Percentiles rank a stretch among this genome's conserved stretches.
Conservation (phyloP, 2,888 invertebrate genomes). For the Imbricaverruca yamaguchii region DNA sequence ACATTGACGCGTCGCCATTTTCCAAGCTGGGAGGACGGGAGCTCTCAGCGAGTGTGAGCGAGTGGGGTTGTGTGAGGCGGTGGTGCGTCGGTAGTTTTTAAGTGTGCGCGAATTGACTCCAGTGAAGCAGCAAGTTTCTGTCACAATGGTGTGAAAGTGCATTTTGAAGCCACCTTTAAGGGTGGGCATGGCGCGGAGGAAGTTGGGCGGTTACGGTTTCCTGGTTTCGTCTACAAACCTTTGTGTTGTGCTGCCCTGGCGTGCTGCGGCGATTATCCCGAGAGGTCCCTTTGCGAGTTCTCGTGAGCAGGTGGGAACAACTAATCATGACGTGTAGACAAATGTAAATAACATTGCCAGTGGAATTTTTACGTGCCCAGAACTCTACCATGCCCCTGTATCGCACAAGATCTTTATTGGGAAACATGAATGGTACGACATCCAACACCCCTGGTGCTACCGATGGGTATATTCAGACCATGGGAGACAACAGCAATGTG, state of each 20-base stretch:
- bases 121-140: neutral
- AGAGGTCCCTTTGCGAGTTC: neutral
- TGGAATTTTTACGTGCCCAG: neutral
- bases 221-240: neutral
- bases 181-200: neutral
- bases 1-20: conserved; percentile 20
- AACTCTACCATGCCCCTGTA: conserved; percentile 40
- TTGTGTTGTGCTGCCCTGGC: neutral
- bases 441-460: conserved; percentile 36
- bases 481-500: conserved; percentile 33
- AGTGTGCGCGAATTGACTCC: too few species aligned
- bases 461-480: conserved; percentile 36
- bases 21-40: conserved; percentile 21
- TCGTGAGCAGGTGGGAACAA: neutral
- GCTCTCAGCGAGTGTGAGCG: too few species aligned
- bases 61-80: too few species aligned
- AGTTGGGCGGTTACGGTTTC: neutral
- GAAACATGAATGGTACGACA: conserved; percentile 41
- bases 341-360: neutral
- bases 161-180: neutral
- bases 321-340: neutral
- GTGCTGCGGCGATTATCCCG: neutral
- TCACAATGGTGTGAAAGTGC: neutral
- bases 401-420: conserved; percentile 43
- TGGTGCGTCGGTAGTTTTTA: too few species aligned